phyloP scores from a whole-genome alignment of 2,888 invertebrate species.

The Phortica magna region DNA sequence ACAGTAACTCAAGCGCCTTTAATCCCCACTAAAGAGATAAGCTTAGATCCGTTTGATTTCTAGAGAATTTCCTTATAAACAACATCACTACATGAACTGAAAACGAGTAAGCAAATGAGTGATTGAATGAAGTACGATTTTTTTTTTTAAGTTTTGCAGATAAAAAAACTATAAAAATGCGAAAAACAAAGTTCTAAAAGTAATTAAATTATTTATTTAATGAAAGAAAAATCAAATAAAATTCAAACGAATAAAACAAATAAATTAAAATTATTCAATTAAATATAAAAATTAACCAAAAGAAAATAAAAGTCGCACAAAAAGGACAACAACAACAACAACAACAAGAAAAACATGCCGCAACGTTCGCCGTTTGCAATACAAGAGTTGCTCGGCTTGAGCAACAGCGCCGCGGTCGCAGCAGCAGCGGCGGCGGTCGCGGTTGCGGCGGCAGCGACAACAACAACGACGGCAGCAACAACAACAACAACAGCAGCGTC shows the following conservation, averaged over 20 bases:
- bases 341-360: constrained; percentile 68
- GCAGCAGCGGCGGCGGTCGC: constrained; percentile 65
- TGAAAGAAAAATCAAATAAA: too few species aligned
- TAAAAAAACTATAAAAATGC: too few species aligned
- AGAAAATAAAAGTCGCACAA: not conserved
- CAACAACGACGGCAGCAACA: constrained; percentile 24
- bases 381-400: constrained; percentile 77
- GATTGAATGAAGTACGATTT: too few species aligned
- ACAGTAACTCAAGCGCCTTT: too few species aligned
- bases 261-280: constrained; percentile 14
- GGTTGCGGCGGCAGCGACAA: constrained; percentile 44
- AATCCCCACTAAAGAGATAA: too few species aligned
- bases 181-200: too few species aligned
- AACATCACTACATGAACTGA: too few species aligned
- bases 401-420: constrained; percentile 58
- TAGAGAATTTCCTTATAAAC: too few species aligned
- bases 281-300: not conserved
- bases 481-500: constrained; percentile 38
- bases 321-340: constrained; percentile 15
- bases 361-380: constrained; percentile 78
- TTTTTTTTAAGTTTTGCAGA: too few species aligned
- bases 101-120: too few species aligned
- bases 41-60: too few species aligned
- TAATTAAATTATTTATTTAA: too few species aligned
- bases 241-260: not conserved